phyloP scores from a whole-genome alignment of 2,888 invertebrate genomes.

The Lordiphosa andalusiaca region DNA sequence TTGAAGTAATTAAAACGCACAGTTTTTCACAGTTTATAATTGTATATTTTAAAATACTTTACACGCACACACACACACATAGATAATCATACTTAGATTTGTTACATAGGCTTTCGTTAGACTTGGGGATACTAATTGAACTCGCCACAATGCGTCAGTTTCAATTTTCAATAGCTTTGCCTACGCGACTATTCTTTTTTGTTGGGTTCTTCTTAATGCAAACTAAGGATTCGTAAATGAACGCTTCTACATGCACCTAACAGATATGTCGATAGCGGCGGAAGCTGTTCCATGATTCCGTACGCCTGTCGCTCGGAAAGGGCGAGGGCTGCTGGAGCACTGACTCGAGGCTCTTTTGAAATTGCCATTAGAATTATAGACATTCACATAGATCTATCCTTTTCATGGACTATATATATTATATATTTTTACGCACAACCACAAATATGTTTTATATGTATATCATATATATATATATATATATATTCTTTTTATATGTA shows the following conservation, averaged over 20 bases:
- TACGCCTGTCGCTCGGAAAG: slow-evolving; percentile 7
- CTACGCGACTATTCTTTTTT: neutral
- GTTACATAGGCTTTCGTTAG: slow-evolving; percentile 28
- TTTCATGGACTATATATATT: slow-evolving; percentile 33
- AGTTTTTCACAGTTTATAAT: slow-evolving; percentile 35
- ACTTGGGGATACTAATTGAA: slow-evolving; percentile 6
- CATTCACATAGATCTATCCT: slow-evolving; percentile 18
- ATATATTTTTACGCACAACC: slow-evolving; percentile 54
- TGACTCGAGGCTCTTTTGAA: neutral
- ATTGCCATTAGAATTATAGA: slow-evolving; percentile 11
- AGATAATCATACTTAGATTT: slow-evolving; percentile 49
- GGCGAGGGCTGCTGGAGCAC: slow-evolving; percentile 1
- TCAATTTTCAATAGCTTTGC: neutral
- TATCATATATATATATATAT: neutral
- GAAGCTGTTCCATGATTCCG: slow-evolving; percentile 26
- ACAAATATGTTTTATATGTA: slow-evolving; percentile 32
- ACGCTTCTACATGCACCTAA: slow-evolving; percentile 24
- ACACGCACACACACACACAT: slow-evolving; percentile 62
- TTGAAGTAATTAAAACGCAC: neutral
- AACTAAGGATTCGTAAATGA: slow-evolving; percentile 23
- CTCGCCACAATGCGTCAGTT: slow-evolving; percentile 1
- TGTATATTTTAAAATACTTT: slow-evolving; percentile 63
- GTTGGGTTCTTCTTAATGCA: neutral
- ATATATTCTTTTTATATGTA: slow-evolving; percentile 6
- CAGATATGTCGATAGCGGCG: slow-evolving; percentile 41